These are phyloP conservation scores for Liposcelis brunnea DNA, from an alignment of 2,888 invertebrate genomes.

Conservation along the genomic window DNA sequence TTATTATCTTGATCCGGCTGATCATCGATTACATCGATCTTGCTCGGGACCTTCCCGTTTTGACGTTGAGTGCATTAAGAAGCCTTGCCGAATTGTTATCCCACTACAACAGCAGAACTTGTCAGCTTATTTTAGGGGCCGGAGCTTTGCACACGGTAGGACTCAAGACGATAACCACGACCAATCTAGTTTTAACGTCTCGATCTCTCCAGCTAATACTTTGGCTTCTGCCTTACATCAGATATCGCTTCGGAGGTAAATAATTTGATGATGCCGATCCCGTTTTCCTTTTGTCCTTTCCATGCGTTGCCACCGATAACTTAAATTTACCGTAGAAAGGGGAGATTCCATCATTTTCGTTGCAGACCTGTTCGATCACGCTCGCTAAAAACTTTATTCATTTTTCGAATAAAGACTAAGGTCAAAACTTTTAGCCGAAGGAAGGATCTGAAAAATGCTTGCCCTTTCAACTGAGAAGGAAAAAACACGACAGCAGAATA, in stretches of 20 bases:
- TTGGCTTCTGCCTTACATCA: constrained; percentile 59
- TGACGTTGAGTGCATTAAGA: constrained; percentile 63
- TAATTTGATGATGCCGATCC: background rate
- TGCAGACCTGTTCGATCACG: too few relatives aligned
- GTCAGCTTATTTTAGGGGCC: constrained; percentile 89
- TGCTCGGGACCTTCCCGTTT: constrained; percentile 19
- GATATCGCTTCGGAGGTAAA: constrained; percentile 44
- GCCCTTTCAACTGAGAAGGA: too few relatives aligned
- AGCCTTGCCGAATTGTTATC: constrained; percentile 77
- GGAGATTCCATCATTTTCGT: background rate
- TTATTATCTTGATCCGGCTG: constrained; percentile 73
- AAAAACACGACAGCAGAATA: too few relatives aligned
- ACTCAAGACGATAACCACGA: constrained; percentile 83
- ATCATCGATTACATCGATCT: constrained; percentile 79
- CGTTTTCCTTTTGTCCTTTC: background rate
- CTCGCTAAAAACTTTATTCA: constrained; percentile 1
- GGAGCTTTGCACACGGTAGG: constrained; percentile 92
- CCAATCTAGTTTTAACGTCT: constrained; percentile 75
- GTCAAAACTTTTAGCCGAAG: too few relatives aligned
- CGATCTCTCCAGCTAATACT: constrained; percentile 65
- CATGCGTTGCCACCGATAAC: background rate
- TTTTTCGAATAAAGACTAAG: too few relatives aligned
- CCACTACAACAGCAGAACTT: constrained; percentile 73
- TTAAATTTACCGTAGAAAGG: too few relatives aligned
- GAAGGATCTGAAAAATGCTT: too few relatives aligned